Base-by-base conservation (phyloP, 2,888 invertebrate species). In the Eudasyphora cyanicolor region DNA sequence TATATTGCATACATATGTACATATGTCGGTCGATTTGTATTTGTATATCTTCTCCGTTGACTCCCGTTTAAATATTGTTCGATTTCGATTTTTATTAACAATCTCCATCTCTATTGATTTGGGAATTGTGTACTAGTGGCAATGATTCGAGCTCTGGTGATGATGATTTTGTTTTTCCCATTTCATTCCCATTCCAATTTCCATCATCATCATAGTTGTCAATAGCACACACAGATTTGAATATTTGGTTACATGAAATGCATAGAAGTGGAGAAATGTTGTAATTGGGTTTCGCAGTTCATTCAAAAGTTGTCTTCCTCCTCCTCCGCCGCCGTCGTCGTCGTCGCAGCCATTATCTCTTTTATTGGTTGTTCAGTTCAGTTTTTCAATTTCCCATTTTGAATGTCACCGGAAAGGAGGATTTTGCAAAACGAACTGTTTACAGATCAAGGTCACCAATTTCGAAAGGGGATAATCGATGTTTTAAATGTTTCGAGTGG, bases 101-200 rank as follows among this genome's bases (percentile, higher is more conserved):
- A 79, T 78, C 73, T 71, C 67, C 14, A 14, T 57, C 57, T 57
- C 21, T 71, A 84, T 81, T 81, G 84, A 84, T 84, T 80, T 84
- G 84, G 71, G 83, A 71, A 78, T 81, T 81, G 78, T 75, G 45
- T 70, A 62, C 78, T 69, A 73, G 71, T 70, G 67, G 64, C 70
- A 27, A 57, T 57, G 57, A 27, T 57, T 57, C 57, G 57, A 17
- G 49, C 17, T n/a, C n/a, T 5, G 24, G 42, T 70, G 69, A 19
- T 49, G 21, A 7, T 76, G 49, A 51, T 62, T 32, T 17, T 49
- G 21, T 38, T 67, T 67, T 38, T 17, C 10, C 62, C n/a, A 42
- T 42, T 42, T 21, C 67, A 67, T 67, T 67, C 42, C 35, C 35
- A 42, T 42, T n/a, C 2, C 64, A 64, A n/a, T n/a, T 64, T 64